Percentiles rank a stretch among this genome's conserved stretches.
Evolutionary conservation across 1,140 invertebrate species (phyloP).

Genomic region (Teleopsis dalmanni): DNA sequence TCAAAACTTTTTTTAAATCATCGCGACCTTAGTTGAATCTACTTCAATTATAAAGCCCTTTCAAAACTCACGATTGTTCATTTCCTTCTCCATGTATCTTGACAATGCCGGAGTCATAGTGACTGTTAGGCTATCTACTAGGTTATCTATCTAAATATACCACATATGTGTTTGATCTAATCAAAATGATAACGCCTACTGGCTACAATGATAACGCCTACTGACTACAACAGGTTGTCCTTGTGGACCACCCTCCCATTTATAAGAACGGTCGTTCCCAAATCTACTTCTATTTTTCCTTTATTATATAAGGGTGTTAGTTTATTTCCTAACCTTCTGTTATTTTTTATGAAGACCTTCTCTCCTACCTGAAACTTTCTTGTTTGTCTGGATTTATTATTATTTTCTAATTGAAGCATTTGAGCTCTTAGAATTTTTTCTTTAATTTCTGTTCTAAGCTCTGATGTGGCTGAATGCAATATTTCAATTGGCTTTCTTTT

Average conservation of each 20-base stretch:
- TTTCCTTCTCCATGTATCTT: too few species aligned
- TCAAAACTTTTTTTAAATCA: too few species aligned
- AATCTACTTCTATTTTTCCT: not conserved
- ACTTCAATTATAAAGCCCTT: too few species aligned
- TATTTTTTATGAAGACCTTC: not conserved
- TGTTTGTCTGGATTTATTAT: not conserved
- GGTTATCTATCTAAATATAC: too few species aligned
- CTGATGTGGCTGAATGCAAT: not conserved
- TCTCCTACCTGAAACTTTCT: not conserved
- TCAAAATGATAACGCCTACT: too few species aligned
- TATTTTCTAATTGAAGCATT: too few species aligned
- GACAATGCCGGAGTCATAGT: too few species aligned
- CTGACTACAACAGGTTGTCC: not conserved
- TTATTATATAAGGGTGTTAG: not conserved
- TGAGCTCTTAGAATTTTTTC: not conserved
- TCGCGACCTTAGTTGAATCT: too few species aligned
- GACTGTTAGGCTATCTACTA: too few species aligned
- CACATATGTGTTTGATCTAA: too few species aligned
- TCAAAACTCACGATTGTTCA: too few species aligned
- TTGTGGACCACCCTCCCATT: not conserved
- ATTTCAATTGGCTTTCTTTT: slow-evolving; percentile 1
- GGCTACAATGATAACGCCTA: too few species aligned
- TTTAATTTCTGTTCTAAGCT: not conserved
- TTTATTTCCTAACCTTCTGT: not conserved
- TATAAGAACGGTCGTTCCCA: not conserved